These are phyloP conservation scores for Heterohyrax brucei DNA, from an alignment of 2,797 vertebrate species.

Conservation along the genomic window DNA sequence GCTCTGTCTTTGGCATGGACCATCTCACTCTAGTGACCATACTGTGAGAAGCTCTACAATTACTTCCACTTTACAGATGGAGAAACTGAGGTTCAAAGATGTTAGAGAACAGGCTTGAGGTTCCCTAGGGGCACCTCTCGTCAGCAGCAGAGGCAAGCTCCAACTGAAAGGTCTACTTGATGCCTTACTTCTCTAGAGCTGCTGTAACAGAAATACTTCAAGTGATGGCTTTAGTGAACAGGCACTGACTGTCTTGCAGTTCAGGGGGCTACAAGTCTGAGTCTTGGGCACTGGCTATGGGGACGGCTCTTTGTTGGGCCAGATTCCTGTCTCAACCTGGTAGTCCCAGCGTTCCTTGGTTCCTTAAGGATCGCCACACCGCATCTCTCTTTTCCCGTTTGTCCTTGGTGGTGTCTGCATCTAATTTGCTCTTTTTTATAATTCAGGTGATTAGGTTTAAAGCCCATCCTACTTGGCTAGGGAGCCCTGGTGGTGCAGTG, in stretches of 20 bases:
- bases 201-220: not conserved
- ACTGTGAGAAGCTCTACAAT: accelerated
- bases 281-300: not conserved
- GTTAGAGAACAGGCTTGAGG: not conserved
- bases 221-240: not conserved
- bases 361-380: too few species aligned
- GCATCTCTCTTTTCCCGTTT: too few species aligned
- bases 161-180: not conserved
- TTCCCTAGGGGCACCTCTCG: not conserved
- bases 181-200: not conserved
- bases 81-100: not conserved
- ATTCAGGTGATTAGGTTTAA: not conserved
- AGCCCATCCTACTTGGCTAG: not conserved
- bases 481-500: too few species aligned
- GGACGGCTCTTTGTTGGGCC: not conserved
- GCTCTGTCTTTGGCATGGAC: accelerated
- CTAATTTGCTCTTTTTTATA: not conserved
- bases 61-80: accelerated
- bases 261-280: not conserved
- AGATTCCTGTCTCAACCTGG: not conserved
- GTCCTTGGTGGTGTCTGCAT: not conserved
- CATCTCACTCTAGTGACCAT: accelerated
- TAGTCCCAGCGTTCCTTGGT: too few species aligned
- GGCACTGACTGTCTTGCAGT: not conserved
- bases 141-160: not conserved